phyloP scores from a whole-genome alignment of 2,113 vertebrate genomes.

The Boleophthalmus pectinirostris region DNA sequence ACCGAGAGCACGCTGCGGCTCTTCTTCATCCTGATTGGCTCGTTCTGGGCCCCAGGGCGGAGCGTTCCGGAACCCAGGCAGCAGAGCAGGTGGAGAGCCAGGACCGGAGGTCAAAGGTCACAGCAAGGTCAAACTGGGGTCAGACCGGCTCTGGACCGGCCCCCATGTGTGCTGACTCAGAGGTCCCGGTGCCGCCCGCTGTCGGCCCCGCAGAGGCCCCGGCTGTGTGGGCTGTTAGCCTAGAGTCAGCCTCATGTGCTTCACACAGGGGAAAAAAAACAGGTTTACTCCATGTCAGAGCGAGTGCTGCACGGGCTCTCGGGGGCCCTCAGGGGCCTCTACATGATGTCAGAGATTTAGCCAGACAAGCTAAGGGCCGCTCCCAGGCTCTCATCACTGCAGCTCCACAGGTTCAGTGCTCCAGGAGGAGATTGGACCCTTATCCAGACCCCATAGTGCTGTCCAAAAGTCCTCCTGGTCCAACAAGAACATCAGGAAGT shows the following conservation, averaged over 20 bases:
- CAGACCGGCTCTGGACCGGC: constrained; percentile 70
- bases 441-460: constrained; percentile 42
- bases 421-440: constrained; percentile 10
- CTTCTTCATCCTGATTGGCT: constrained; percentile 80
- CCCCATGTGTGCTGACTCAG: constrained; percentile 67
- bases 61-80: constrained; percentile 79
- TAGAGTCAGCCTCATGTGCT: constrained; percentile 5
- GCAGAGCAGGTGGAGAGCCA: constrained; percentile 80
- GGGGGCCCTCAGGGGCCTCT: background rate
- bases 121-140: constrained; percentile 74
- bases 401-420: constrained; percentile 11
- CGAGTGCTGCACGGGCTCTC: constrained; percentile 9
- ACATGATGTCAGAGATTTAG: constrained; percentile 36
- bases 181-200: constrained; percentile 15
- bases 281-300: constrained; percentile 43
- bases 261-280: constrained; percentile 19
- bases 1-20: constrained; percentile 78
- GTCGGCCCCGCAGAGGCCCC: constrained; percentile 17
- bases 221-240: constrained; percentile 7
- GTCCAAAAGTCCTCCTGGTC: constrained; percentile 24
- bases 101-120: constrained; percentile 76
- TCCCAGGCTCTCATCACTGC: constrained; percentile 24
- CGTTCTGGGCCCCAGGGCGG: constrained; percentile 78
- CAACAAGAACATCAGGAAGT: constrained; percentile 31
- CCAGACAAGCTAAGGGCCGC: constrained; percentile 25